Conservation (phyloP, 2,888 invertebrate species). For the Rhagonycha fulva region DNA sequence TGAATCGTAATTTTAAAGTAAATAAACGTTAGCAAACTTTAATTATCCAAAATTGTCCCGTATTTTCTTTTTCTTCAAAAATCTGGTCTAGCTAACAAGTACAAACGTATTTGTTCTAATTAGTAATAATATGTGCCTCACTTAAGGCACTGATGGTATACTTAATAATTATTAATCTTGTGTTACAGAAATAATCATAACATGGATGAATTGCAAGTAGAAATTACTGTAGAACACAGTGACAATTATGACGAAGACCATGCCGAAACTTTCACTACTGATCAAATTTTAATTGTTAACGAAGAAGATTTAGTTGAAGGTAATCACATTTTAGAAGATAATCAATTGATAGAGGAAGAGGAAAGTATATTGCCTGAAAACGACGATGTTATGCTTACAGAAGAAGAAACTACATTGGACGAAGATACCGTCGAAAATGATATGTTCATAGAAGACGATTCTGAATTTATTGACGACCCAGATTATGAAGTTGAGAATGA, state of each 20-base stretch:
- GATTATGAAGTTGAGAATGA: conserved; percentile 7
- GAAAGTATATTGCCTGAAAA: neutral
- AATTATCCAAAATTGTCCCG: too few species aligned
- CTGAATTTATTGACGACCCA: conserved; percentile 20
- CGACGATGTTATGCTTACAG: neutral
- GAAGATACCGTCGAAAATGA: conserved; percentile 17
- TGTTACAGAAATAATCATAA: neutral
- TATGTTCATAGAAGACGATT: conserved; percentile 26
- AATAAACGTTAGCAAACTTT: too few species aligned
- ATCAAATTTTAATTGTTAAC: neutral
- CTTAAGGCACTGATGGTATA: too few species aligned
- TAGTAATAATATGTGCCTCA: too few species aligned
- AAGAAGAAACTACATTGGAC: neutral
- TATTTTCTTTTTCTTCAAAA: too few species aligned
- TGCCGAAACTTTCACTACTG: neutral
- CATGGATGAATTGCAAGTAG: conserved; percentile 6
- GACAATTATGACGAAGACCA: conserved; percentile 24
- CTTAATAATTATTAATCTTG: neutral
- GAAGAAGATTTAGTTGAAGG: neutral
- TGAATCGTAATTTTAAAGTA: too few species aligned
- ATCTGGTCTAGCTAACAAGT: too few species aligned
- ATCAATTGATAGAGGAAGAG: conserved; percentile 8
- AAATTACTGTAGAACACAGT: conserved; percentile 5
- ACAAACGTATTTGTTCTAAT: too few species aligned
- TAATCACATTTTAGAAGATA: neutral